Conservation (phyloP, 2,797 vertebrate species). For the Pipistrellus pipistrellus region DNA sequence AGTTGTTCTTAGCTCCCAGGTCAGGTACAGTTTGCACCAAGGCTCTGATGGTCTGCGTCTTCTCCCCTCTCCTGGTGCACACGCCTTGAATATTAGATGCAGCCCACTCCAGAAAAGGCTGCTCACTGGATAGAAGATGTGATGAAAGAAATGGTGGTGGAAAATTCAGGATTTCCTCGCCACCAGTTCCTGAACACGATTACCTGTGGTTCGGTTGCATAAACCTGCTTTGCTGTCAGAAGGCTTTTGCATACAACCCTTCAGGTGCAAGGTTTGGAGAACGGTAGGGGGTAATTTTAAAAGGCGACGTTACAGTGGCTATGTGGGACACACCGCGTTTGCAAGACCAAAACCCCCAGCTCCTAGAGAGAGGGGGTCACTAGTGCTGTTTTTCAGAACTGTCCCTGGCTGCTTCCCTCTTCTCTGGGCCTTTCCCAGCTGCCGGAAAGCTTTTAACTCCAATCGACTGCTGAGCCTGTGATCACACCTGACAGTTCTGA, state of each 20-base stretch:
- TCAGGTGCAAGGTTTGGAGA: neutral
- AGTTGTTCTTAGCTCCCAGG: neutral
- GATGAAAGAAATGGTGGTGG: neutral
- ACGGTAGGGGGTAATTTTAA: neutral
- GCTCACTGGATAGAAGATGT: neutral
- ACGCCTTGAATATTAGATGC: neutral
- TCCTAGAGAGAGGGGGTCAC: neutral
- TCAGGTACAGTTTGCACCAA: neutral
- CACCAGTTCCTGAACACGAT: neutral
- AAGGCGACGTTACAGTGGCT: neutral
- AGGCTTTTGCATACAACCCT: neutral
- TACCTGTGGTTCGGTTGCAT: neutral
- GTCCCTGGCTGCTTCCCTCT: neutral
- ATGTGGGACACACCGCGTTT: neutral
- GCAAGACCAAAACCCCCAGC: neutral
- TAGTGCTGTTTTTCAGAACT: neutral
- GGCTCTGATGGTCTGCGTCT: rapidly evolving
- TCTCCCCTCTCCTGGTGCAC: neutral
- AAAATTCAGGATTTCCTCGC: slow-evolving; percentile 16
- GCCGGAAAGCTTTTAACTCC: slow-evolving; percentile 12
- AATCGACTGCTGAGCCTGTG: neutral
- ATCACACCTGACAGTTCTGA: neutral
- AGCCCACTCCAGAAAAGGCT: neutral
- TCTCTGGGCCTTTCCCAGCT: neutral
- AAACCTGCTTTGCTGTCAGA: slow-evolving; percentile 10